Conservation (phyloP, 2,113 vertebrate species). For the Aphyosemion australe region DNA sequence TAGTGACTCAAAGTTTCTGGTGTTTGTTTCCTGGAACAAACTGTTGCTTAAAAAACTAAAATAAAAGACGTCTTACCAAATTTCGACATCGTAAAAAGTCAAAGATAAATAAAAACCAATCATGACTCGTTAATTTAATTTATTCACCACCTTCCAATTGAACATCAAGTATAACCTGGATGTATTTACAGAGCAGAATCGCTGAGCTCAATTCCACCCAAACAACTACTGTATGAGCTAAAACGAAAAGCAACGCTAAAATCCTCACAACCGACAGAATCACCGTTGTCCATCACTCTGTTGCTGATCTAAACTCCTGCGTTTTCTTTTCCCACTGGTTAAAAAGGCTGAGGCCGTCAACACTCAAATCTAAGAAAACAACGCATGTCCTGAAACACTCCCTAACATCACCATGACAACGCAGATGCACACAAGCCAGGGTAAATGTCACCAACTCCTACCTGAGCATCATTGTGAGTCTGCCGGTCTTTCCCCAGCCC, state of each 20-base stretch:
- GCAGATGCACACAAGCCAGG: constrained; percentile 15
- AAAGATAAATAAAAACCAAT: neutral
- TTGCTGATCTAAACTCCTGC: constrained; percentile 10
- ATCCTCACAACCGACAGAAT: constrained; percentile 3
- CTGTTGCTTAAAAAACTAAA: neutral
- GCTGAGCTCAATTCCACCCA: constrained; percentile 18
- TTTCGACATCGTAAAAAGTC: neutral
- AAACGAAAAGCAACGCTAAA: constrained; percentile 9
- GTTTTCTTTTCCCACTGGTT: constrained; percentile 2
- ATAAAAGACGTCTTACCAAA: neutral
- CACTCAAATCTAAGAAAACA: neutral
- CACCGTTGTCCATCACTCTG: constrained; percentile 7
- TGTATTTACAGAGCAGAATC: constrained; percentile 17
- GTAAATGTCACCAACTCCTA: constrained; percentile 70
- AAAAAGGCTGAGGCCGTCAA: neutral
- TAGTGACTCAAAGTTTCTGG: constrained; percentile 12
- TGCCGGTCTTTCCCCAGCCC: constrained; percentile 70
- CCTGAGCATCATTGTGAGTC: constrained; percentile 83
- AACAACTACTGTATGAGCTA: neutral
- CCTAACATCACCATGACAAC: neutral
- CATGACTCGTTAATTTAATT: neutral
- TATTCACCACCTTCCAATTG: neutral
- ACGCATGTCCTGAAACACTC: constrained; percentile 5
- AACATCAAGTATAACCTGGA: neutral
- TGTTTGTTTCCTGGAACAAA: constrained; percentile 1